Evolutionary conservation across 1,140 invertebrate species (phyloP), one percentile per base, ranked within the genome.

Genomic region (Hermetia illucens): DNA sequence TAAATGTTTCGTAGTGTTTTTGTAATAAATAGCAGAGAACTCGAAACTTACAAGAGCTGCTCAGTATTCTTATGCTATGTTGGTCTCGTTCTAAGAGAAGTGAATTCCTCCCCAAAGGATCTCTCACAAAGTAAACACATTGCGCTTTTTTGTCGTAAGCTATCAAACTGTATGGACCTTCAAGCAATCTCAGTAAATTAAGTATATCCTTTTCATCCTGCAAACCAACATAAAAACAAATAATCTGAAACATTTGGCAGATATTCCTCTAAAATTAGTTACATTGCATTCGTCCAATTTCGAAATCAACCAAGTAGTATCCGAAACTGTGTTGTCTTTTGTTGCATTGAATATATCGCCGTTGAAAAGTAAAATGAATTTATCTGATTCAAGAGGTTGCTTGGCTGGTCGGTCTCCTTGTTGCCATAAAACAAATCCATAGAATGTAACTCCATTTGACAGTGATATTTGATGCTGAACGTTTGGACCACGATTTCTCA

Each of bases 111-210:
- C 91, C 91, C 59, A 90, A 77, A 43, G 68, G 65, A 65, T 96
- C 91, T 58, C 90, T 68, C 5, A 77, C 79, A 66, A 93, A 91
- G 66, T 82, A 91, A 24, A 96, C 44, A 12, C 52, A 56, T 34
- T 74, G 63, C 3, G 50, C 53, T 24, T 44, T 41, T 53, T 70
- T 76, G 50, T 87, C 67, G 58, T 72, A 85, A 55, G 81, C 90
- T 34, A 92, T 71, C 38, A 93, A 72, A 43, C 83, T 74, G 63
- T 77, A 92, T 25, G 91, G 90, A 13, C 90, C 91, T 46, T 81
- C 65, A 3, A 92, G 58, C 40, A 55, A 48, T 38, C 51, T 44
- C 25, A 84, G 48, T 3, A 65, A 51, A 18, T 55, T 36, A 12
- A 66, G 31, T 21, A 79, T 47, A 34, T 69, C 51, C 8, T 72